phyloP scores from a whole-genome alignment of 2,113 vertebrate species.

The Peromyscus californicus region DNA sequence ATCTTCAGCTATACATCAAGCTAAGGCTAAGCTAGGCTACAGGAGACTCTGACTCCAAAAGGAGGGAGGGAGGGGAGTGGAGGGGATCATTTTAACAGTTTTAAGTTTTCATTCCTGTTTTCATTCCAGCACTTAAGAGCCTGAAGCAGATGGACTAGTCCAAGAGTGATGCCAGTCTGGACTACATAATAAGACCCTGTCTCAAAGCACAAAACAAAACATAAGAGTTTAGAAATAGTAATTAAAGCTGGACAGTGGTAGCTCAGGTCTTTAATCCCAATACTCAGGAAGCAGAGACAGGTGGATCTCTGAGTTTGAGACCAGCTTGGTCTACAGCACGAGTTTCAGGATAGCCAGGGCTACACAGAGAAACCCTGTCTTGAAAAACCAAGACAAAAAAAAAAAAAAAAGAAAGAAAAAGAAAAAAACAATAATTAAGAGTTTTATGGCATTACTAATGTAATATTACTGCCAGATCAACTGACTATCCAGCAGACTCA shows the following conservation, averaged over 20 bases:
- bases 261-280: neutral
- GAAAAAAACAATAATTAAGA: no score
- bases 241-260: neutral
- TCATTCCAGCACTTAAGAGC: neutral
- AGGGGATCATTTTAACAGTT: neutral
- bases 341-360: neutral
- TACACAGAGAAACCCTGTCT: neutral
- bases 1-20: neutral
- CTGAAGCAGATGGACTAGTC: neutral
- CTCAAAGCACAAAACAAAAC: neutral
- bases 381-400: no score
- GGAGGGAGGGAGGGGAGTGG: neutral
- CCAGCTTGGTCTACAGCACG: neutral
- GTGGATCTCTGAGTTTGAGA: neutral
- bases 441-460: neutral
- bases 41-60: neutral
- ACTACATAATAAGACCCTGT: neutral
- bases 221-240: neutral
- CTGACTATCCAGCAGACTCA: neutral
- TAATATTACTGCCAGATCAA: neutral
- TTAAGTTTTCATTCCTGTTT: neutral
- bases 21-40: neutral
- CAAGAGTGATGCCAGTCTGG: neutral
- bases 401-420: neutral
- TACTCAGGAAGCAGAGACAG: neutral